Percentiles rank a stretch among this genome's conserved stretches.
Evolutionary conservation across 2,113 vertebrate genomes (phyloP).

Genomic region (Colinus virginianus): DNA sequence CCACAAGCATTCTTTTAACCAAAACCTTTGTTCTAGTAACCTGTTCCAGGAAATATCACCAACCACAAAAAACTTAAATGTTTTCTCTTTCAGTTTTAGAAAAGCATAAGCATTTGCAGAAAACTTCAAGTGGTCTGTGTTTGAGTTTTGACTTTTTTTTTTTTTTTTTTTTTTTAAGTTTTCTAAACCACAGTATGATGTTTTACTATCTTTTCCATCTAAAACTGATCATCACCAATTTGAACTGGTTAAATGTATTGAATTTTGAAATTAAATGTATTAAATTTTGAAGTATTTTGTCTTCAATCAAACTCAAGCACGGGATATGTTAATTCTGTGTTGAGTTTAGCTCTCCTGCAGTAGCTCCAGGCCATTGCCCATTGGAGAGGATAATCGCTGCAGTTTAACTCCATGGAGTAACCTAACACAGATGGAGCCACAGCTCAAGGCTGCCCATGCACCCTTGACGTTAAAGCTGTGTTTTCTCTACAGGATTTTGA

Average conservation of each 20-base stretch:
- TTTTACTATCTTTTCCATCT: neutral
- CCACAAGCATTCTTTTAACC: neutral
- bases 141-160: neutral
- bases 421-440: neutral
- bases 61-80: neutral
- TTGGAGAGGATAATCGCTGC: neutral
- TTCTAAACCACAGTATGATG: neutral
- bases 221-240: neutral
- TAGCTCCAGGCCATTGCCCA: too few species aligned
- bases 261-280: too few species aligned
- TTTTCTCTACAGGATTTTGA: conserved; percentile 71
- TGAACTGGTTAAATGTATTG: neutral
- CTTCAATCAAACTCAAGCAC: neutral
- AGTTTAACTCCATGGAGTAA: neutral
- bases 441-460: accelerated
- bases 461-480: neutral
- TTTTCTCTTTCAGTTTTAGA: too few species aligned
- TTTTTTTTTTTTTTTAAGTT: neutral
- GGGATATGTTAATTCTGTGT: neutral
- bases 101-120: neutral
- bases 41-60: neutral
- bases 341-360: too few species aligned
- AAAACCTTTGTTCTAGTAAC: neutral
- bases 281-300: neutral
- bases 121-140: neutral